A percentile compares a stretch with the other conserved stretches of the same genome.
Evolutionary conservation across 1,140 invertebrate genomes (phyloP).

Genomic region (Sycophaga agraensis): DNA sequence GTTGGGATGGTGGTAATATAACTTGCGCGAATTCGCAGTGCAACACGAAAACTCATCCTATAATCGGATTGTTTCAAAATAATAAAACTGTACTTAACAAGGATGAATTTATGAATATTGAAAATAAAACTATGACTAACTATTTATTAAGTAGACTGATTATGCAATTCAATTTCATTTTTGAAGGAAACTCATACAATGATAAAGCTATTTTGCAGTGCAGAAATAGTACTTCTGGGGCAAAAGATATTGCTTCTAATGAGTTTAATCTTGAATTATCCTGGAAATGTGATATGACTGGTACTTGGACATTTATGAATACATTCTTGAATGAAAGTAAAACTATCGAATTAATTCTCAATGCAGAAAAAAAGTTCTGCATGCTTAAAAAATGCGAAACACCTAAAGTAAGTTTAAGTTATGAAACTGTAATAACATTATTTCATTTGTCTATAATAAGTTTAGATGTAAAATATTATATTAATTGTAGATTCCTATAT

Average conservation of each 20-base stretch:
- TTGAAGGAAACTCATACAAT: conserved; percentile 34
- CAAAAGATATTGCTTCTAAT: neutral
- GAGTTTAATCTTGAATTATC: conserved; percentile 30
- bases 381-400: conserved; percentile 7
- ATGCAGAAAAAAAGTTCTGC: conserved; percentile 31
- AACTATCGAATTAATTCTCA: conserved; percentile 9
- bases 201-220: conserved; percentile 36
- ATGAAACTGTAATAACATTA: too few relatives aligned
- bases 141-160: neutral
- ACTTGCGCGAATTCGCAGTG: conserved; percentile 34
- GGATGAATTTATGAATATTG: neutral
- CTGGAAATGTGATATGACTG: conserved; percentile 39
- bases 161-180: conserved; percentile 24
- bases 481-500: conserved; percentile 39
- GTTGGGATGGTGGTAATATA: conserved; percentile 32
- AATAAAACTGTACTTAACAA: neutral
- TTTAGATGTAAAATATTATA: neutral
- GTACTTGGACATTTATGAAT: conserved; percentile 33
- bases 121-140: neutral
- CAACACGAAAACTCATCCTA: conserved; percentile 27
- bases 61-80: conserved; percentile 30
- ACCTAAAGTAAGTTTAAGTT: conserved; percentile 31
- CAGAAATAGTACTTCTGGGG: conserved; percentile 28
- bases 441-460: neutral
- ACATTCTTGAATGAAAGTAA: conserved; percentile 8